Evolutionary conservation across 2,888 invertebrate species (phyloP).

Genomic region (Villa cingulata): DNA sequence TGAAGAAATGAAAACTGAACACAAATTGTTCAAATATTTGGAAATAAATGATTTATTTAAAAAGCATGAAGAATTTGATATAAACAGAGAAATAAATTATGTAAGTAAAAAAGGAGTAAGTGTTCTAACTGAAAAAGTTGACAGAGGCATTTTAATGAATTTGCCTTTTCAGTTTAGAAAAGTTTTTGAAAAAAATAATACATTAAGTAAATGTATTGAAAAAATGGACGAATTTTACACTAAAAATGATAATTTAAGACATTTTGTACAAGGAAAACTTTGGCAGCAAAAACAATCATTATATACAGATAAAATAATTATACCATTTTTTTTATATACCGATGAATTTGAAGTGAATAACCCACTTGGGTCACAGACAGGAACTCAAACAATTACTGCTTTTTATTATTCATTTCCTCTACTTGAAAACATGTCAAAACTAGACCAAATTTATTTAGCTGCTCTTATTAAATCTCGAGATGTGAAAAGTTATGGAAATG

Average conservation of each 20-base stretch:
- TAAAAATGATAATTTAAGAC: no score
- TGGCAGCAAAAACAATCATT: background rate
- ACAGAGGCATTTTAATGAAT: constrained; percentile 6
- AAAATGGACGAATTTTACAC: constrained; percentile 1
- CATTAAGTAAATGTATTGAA: background rate
- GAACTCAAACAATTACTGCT: constrained; percentile 2
- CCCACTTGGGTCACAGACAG: constrained; percentile 6
- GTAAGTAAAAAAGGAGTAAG: background rate
- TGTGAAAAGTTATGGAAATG: constrained; percentile 3
- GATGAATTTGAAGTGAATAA: constrained; percentile 7
- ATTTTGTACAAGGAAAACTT: constrained; percentile 6
- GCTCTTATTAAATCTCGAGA: constrained; percentile 3
- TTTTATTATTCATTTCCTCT: constrained; percentile 4
- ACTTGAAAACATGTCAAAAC: constrained; percentile 1
- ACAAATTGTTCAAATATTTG: constrained; percentile 4
- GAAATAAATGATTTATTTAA: background rate
- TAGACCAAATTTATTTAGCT: constrained; percentile 2
- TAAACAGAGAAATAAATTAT: constrained; percentile 2
- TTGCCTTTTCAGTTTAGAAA: constrained; percentile 7
- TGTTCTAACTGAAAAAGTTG: background rate
- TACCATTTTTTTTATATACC: background rate
- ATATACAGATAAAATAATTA: no score
- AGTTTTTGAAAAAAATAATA: constrained; percentile 4
- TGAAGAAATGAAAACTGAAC: constrained; percentile 1
- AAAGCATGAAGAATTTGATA: constrained; percentile 2